A percentile compares a stretch with the other conserved stretches of the same genome.
Conservation (phyloP, 2,888 invertebrate genomes). For the Chloroclystis v-ata region DNA sequence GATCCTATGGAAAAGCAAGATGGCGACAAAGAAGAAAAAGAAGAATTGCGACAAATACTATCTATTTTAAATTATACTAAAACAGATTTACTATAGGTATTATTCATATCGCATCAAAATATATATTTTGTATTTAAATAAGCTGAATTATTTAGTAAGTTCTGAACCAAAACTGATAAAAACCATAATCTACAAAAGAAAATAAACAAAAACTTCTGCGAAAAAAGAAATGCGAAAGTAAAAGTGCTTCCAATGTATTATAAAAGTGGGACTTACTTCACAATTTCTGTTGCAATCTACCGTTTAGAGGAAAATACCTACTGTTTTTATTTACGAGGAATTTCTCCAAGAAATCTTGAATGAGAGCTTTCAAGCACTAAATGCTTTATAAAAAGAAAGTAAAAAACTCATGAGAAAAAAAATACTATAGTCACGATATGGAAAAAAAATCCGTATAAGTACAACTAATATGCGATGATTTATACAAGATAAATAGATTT, state of each 20-base stretch:
- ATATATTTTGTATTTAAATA: too few species aligned
- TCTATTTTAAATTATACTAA: too few species aligned
- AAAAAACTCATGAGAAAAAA: constrained; percentile 61
- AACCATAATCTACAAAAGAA: not conserved
- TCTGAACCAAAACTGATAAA: not conserved
- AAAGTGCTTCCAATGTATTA: constrained; percentile 16
- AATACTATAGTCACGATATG: constrained; percentile 35
- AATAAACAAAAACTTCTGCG: constrained; percentile 5
- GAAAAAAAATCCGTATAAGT: too few species aligned
- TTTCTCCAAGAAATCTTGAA: constrained; percentile 55
- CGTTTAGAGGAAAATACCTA: constrained; percentile 38
- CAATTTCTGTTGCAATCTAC: constrained; percentile 41
- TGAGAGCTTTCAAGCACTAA: constrained; percentile 68
- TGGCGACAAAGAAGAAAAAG: too few species aligned
- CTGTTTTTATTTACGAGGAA: constrained; percentile 56
- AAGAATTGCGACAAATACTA: too few species aligned
- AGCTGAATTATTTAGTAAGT: too few species aligned
- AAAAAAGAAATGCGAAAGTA: constrained; percentile 22
- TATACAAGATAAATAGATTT: too few species aligned
- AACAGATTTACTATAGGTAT: too few species aligned
- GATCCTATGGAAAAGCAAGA: too few species aligned
- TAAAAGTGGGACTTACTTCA: constrained; percentile 28
- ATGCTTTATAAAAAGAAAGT: constrained; percentile 67
- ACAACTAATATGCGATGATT: too few species aligned
- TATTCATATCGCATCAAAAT: too few species aligned